Evolutionary conservation across 2,888 invertebrate species (phyloP).

Genomic region (Lysandra coridon): DNA sequence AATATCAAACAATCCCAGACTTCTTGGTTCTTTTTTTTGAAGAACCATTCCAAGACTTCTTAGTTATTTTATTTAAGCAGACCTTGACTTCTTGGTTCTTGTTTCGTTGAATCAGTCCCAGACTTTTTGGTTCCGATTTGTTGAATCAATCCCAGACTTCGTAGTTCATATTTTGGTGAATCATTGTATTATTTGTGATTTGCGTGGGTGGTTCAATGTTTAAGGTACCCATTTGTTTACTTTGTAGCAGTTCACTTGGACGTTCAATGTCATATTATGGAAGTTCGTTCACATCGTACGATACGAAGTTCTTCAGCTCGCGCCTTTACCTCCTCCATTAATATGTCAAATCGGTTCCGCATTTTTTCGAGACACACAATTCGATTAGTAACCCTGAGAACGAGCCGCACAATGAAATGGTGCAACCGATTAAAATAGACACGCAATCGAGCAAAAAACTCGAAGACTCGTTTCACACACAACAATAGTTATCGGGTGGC

Average conservation of each 20-base stretch:
- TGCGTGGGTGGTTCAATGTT: slow-evolving; percentile 1
- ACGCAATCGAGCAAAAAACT: slow-evolving; percentile 10
- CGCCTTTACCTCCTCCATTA: background rate
- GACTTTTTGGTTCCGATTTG: background rate
- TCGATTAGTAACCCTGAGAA: slow-evolving; percentile 15
- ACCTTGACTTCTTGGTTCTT: background rate
- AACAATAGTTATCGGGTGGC: slow-evolving; percentile 52
- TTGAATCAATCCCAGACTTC: background rate
- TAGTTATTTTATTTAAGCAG: no score
- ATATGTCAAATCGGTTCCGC: slow-evolving; percentile 24
- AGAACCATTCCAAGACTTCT: no score
- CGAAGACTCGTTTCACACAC: slow-evolving; percentile 39
- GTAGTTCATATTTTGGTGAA: background rate
- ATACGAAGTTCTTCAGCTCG: background rate
- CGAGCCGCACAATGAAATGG: slow-evolving; percentile 24
- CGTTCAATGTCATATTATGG: background rate
- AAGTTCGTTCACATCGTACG: slow-evolving; percentile 12
- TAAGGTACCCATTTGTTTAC: background rate
- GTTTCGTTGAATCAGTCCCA: background rate
- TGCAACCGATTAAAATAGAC: slow-evolving; percentile 28
- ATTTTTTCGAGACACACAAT: slow-evolving; percentile 22
- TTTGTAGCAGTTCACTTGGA: slow-evolving; percentile 5
- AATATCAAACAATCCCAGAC: background rate
- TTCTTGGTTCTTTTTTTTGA: background rate
- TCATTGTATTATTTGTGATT: background rate